Evolutionary conservation across 1,140 invertebrate species (phyloP), one percentile per base, ranked within the genome.

Genomic region (Gyrodactylus salaris): DNA sequence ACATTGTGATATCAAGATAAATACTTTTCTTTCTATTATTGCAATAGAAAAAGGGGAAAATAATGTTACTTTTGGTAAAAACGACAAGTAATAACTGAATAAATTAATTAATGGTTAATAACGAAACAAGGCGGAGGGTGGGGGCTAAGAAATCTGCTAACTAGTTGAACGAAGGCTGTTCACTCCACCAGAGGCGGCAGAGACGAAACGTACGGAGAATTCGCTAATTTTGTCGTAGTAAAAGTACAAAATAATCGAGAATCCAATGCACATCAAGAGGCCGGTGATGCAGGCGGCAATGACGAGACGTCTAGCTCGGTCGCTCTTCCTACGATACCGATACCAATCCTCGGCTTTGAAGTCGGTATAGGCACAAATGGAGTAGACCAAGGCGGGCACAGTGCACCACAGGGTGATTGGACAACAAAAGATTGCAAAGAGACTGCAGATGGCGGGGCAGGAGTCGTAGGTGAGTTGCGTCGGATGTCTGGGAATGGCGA

Each of bases 381-480:
- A 71, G 23, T 24, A 25, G 25, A 71, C 25, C 1, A 71, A 25
- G 20, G 70, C 70, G 20, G 70, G 70, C 70, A 71, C 21, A 21
- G 70, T 24, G 26, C 70, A 71, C 21, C 70, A 71, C 7, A 24
- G 25, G 24, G 70, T 71, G 1, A 71, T 71, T 22, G 70, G 70
- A 25, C 70, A 71, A 25, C 70, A 71, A 16, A 71, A 25, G 2
- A 71, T 21, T 24, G 70, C 70, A 71, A 71, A 71, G 25, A 71
- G 1, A 25, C 70, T 71, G 25, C 70, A 71, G n/a, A 71, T 71
- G 21, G 25, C 25, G 25, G 70, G 70, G 24, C 70, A 71, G 19
- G 21, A 24, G 26, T 71, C 70, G 26, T 24, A 71, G 7, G 70
- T 23, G 20, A 24, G n/a, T 21, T 20, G 20, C 70, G 20, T 22